Evolutionary conservation across 2,797 vertebrate genomes (phyloP), one percentile per base, ranked within the genome.

Genomic region (Anas georgica): DNA sequence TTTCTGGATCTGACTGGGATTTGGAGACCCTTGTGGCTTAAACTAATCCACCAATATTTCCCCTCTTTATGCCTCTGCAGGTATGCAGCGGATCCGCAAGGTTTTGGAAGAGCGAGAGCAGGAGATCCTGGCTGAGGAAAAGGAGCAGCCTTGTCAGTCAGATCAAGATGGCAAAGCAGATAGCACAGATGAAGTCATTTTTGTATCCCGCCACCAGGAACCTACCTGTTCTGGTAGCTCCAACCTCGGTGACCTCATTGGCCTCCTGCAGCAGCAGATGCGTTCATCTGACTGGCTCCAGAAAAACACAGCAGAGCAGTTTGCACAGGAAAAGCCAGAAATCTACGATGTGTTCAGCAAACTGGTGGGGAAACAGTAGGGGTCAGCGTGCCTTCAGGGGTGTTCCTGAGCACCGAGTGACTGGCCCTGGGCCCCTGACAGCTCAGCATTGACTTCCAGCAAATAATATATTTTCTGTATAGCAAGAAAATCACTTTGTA

Each of bases 231-330:
- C 94, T 4, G 25, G 79, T 45, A 88, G 23, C 79, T 88, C 97
- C 28, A 96, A 96, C 74, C 97, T 98, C 58, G 98, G 98, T 76
- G 97, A 98, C 60, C 98, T 99, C 77, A 99, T 99, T 83, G 98
- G 98, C 70, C 98, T 98, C 14, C 97, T 99, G 64, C 98, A 98
- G 89, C 98, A 98, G 50, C 98, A 99, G 96, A 99, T 99, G 96
- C 98, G 97, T 80, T 98, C 98, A 0, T 98, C 98, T 3, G 97
- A 99, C 97, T 99, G 98, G 98, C 96, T 98, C 58, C 98, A 98
- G 97, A 98, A 98, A 96, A 99, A 98, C 75, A 98, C 98, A 80
- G 98, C 98, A 0, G 97, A 98, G 88, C 97, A 97, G 52, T 97
- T 98, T 88, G 97, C 98, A 13, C 98, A 98, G 95, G 98, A 98